Conservation (phyloP, 2,797 vertebrate genomes). For the Liasis olivaceus region DNA sequence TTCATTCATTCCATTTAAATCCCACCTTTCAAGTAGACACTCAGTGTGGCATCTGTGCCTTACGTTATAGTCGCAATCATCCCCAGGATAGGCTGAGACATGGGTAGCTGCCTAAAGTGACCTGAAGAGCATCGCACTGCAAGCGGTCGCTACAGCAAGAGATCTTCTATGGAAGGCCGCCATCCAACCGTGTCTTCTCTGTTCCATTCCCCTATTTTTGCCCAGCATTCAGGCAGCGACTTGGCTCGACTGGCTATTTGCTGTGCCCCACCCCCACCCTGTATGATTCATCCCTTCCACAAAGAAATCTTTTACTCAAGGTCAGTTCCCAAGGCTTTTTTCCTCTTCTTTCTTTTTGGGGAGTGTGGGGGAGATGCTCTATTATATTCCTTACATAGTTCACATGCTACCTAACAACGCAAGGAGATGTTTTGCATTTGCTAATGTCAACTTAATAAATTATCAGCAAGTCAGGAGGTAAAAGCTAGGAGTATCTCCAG, state of each 20-base stretch:
- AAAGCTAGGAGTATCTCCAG: too few species aligned
- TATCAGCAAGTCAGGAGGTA: not conserved
- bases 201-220: not conserved
- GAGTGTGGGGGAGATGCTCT: too few species aligned
- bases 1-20: too few species aligned
- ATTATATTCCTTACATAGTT: not conserved
- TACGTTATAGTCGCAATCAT: not conserved
- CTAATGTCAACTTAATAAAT: not conserved
- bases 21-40: too few species aligned
- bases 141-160: not conserved
- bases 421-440: not conserved
- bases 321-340: not conserved
- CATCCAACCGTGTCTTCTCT: not conserved
- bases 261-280: not conserved
- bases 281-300: not conserved
- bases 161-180: not conserved
- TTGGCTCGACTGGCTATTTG: not conserved
- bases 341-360: not conserved
- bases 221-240: not conserved
- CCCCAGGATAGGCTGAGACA: not conserved
- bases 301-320: not conserved
- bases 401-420: not conserved
- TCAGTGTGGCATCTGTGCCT: too few species aligned
- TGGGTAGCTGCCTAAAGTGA: not conserved
- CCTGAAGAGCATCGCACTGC: not conserved